phyloP scores from a whole-genome alignment of 2,113 vertebrate species.

The Coptodon rendalli region DNA sequence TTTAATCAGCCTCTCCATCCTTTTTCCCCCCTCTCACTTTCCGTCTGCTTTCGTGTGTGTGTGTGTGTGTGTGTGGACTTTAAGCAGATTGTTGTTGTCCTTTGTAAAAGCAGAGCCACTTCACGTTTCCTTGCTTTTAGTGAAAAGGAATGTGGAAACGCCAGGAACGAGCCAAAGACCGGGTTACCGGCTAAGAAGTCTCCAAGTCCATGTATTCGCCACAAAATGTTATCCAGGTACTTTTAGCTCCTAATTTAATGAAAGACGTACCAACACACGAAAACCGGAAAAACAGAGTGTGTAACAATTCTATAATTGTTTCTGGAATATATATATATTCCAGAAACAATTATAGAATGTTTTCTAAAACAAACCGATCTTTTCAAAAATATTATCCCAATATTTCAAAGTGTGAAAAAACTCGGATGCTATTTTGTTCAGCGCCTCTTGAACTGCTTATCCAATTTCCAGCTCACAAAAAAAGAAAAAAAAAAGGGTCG shows the following conservation, averaged over 20 bases:
- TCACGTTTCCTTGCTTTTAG: slow-evolving; percentile 47
- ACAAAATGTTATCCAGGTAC: neutral
- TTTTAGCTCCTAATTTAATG: neutral
- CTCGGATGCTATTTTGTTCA: neutral
- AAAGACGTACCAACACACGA: neutral
- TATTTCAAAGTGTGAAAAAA: neutral
- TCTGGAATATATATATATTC: neutral
- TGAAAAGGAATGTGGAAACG: slow-evolving; percentile 14
- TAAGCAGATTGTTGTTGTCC: slow-evolving; percentile 51
- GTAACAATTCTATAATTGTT: neutral
- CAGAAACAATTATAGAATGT: neutral
- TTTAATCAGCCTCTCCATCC: slow-evolving; percentile 29
- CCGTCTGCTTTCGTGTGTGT: neutral
- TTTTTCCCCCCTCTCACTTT: neutral
- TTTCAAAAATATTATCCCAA: neutral
- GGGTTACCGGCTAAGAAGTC: neutral
- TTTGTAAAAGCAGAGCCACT: slow-evolving; percentile 59
- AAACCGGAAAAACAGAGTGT: neutral
- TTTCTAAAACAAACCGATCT: neutral
- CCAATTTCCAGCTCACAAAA: neutral
- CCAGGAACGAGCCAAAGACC: slow-evolving; percentile 2
- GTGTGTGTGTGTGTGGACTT: slow-evolving; percentile 15
- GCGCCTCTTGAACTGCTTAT: slow-evolving; percentile 11
- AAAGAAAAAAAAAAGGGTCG: neutral
- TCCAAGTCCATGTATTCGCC: neutral